These are phyloP conservation scores for Hemicrepidius hirtus DNA, from an alignment of 2,888 invertebrate species.

Conservation along the genomic window DNA sequence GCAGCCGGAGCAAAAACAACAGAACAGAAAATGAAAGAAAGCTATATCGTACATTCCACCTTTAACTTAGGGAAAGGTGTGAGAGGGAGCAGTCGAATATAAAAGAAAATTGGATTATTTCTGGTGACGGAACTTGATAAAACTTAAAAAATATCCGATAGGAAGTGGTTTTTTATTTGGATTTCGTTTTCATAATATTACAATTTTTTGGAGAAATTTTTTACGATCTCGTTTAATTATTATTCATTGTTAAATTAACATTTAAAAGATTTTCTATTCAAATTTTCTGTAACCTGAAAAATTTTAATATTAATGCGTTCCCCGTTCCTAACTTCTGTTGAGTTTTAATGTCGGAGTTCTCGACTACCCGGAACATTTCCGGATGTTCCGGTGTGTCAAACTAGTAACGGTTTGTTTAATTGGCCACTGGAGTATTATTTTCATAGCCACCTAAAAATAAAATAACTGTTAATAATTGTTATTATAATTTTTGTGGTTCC, in stretches of 20 bases:
- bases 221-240: neutral
- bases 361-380: neutral
- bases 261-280: constrained; percentile 1
- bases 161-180: neutral
- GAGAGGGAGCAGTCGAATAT: neutral
- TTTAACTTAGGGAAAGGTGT: neutral
- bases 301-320: constrained; percentile 2
- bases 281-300: neutral
- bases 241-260: neutral
- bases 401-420: constrained; percentile 4
- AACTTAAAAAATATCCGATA: neutral
- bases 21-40: constrained; percentile 2
- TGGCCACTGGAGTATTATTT: neutral
- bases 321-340: neutral
- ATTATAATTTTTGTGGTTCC: constrained; percentile 15
- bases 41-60: neutral
- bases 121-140: neutral
- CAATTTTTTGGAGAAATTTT: neutral
- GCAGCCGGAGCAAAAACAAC: neutral
- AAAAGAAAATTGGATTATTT: constrained; percentile 5
- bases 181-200: neutral
- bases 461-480: constrained; percentile 1
- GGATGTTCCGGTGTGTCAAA: neutral
- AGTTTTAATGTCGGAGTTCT: neutral
- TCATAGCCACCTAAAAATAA: neutral